phyloP scores from a whole-genome alignment of 1,140 invertebrate genomes.

The Pemphigus obesinymphae region DNA sequence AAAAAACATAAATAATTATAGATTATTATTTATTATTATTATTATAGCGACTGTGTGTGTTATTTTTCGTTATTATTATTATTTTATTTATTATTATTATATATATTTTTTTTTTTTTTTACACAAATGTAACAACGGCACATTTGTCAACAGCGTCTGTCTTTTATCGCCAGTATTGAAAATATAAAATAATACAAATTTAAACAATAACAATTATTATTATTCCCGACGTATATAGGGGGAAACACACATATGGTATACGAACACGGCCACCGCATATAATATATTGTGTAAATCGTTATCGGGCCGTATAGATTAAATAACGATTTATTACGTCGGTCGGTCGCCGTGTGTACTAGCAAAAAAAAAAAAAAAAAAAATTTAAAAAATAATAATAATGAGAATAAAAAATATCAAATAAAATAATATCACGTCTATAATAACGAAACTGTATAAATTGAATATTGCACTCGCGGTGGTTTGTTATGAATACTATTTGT shows the following conservation, averaged over 20 bases:
- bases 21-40: slow-evolving; percentile 37
- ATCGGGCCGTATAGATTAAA: slow-evolving; percentile 20
- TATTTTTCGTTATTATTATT: slow-evolving; percentile 1
- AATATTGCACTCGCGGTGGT: not conserved
- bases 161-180: slow-evolving; percentile 30
- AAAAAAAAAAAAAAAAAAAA: not conserved
- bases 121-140: slow-evolving; percentile 29
- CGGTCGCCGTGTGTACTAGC: not conserved
- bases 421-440: not conserved
- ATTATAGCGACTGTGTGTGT: not conserved
- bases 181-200: no score
- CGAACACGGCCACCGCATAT: not conserved
- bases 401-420: slow-evolving; percentile 1
- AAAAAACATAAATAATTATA: slow-evolving; percentile 38
- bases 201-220: slow-evolving; percentile 35
- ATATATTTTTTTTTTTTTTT: not conserved
- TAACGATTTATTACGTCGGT: slow-evolving; percentile 37
- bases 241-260: not conserved
- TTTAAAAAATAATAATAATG: slow-evolving; percentile 8
- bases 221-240: not conserved
- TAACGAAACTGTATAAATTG: slow-evolving; percentile 6
- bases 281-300: slow-evolving; percentile 24
- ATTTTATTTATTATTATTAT: not conserved
- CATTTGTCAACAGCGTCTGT: slow-evolving; percentile 38
- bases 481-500: slow-evolving; percentile 14